Evolutionary conservation across 2,797 vertebrate species (phyloP).

Genomic region (Alca torda): DNA sequence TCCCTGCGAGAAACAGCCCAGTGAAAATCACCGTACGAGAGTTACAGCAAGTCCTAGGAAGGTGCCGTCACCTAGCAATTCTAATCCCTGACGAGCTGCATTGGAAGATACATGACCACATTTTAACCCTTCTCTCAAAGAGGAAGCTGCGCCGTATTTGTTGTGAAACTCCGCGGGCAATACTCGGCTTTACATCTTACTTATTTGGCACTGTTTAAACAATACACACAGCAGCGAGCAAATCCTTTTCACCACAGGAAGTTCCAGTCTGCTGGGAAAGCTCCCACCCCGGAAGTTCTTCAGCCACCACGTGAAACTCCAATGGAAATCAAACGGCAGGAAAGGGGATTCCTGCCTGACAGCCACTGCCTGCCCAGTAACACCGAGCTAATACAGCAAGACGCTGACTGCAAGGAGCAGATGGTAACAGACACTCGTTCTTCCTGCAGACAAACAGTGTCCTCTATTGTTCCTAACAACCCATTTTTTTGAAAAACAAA

Average conservation of each 20-base stretch:
- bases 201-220: neutral
- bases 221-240: fast-evolving
- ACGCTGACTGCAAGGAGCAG: neutral
- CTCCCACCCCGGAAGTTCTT: fast-evolving
- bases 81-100: fast-evolving
- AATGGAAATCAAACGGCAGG: fast-evolving
- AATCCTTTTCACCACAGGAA: fast-evolving
- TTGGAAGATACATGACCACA: no score
- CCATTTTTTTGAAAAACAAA: no score
- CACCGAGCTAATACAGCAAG: neutral
- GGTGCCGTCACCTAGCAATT: fast-evolving
- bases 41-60: fast-evolving
- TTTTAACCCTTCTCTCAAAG: neutral
- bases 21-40: fast-evolving
- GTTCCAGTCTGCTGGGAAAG: fast-evolving
- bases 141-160: fast-evolving
- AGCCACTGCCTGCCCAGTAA: neutral
- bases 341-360: neutral
- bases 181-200: fast-evolving
- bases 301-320: no score
- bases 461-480: neutral
- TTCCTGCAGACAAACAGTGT: neutral
- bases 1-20: slow-evolving; percentile 73
- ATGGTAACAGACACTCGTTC: neutral
- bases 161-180: fast-evolving